A percentile compares a stretch with the other conserved stretches of the same genome.
Conservation (phyloP, 2,797 vertebrate species). For the Threskiornis aethiopicus region DNA sequence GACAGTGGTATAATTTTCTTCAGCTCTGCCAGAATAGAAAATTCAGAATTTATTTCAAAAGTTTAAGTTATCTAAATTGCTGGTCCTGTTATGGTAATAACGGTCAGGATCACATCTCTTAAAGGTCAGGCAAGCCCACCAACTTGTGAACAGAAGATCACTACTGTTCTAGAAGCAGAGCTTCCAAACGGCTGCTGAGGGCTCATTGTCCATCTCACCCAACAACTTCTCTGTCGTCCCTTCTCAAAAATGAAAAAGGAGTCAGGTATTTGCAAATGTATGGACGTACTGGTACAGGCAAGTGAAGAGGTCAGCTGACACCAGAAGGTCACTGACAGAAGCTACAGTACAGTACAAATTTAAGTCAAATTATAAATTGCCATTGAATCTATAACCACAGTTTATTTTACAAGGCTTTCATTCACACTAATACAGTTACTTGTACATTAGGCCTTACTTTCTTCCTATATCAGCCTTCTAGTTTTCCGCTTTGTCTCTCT, state of each 20-base stretch:
- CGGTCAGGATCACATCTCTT: background rate
- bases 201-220: background rate
- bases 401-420: background rate
- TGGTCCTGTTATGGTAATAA: background rate
- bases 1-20: background rate
- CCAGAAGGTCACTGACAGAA: background rate
- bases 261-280: background rate
- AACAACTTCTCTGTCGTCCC: background rate
- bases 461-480: background rate
- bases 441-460: background rate
- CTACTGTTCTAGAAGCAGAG: background rate
- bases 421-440: background rate
- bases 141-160: background rate
- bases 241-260: background rate
- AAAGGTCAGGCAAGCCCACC: background rate
- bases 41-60: background rate
- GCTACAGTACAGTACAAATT: background rate
- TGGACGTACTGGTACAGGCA: background rate
- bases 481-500: background rate
- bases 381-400: background rate
- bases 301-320: background rate
- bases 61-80: background rate
- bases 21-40: background rate
- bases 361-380: background rate
- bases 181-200: background rate